Percentiles rank a stretch among this genome's conserved stretches.
phyloP scores from a whole-genome alignment of 2,888 invertebrate species.

The Mimachlamys varia region DNA sequence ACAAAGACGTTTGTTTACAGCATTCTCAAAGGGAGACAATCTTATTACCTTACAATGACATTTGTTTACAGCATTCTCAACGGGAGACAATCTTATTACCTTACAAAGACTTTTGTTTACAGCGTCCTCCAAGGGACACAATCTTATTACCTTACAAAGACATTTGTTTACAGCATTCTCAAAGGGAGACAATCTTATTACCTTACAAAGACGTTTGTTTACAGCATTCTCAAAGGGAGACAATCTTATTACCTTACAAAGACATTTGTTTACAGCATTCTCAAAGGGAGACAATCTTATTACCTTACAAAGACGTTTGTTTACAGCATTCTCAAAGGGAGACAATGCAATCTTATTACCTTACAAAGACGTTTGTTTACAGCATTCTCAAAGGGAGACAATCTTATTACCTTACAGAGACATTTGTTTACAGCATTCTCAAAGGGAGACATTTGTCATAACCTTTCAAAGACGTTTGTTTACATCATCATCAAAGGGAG shows the following conservation, averaged over 20 bases:
- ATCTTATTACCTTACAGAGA: slow-evolving; percentile 49
- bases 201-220: no score
- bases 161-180: no score
- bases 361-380: background rate
- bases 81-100: background rate
- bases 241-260: no score
- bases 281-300: no score
- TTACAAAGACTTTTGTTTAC: background rate
- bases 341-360: no score
- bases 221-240: background rate
- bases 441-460: background rate
- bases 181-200: no score
- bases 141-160: no score
- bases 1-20: no score
- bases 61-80: background rate
- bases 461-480: background rate
- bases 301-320: no score
- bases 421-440: background rate
- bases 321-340: no score
- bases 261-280: no score
- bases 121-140: background rate
- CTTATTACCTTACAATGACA: background rate
- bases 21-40: no score
- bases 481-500: background rate
- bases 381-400: slow-evolving; percentile 70